Percentiles rank a stretch among this genome's conserved stretches.
Evolutionary conservation across 2,888 invertebrate species (phyloP).

Genomic region (Erpobdella octoculata): DNA sequence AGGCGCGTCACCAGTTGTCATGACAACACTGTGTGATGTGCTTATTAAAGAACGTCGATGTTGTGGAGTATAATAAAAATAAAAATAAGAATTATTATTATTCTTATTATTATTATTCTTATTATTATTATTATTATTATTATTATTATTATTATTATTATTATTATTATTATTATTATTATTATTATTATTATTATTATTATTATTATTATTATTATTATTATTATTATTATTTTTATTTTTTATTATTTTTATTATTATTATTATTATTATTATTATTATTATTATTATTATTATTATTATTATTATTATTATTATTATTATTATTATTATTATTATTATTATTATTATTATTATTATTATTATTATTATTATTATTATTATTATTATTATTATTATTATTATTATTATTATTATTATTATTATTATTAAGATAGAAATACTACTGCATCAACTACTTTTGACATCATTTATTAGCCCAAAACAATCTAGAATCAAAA

Average conservation of each 20-base stretch:
- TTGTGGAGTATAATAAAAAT: no score
- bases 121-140: no score
- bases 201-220: no score
- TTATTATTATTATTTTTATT: not conserved
- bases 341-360: not conserved
- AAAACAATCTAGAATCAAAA: no score
- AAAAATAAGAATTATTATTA: no score
- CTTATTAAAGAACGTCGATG: no score
- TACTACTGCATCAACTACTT: not conserved
- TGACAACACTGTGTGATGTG: no score
- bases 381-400: not conserved
- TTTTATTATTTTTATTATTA: not conserved
- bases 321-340: not conserved
- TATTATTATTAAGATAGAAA: no score
- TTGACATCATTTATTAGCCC: no score
- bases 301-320: not conserved
- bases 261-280: not conserved
- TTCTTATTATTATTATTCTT: no score
- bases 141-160: not conserved
- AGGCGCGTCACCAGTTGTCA: no score
- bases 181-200: not conserved
- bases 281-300: not conserved
- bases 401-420: not conserved
- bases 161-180: not conserved
- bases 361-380: not conserved